A percentile compares a stretch with the other conserved stretches of the same genome.
These are phyloP conservation scores for Colostygia pectinataria DNA, from an alignment of 2,888 invertebrate genomes.

Conservation along the genomic window DNA sequence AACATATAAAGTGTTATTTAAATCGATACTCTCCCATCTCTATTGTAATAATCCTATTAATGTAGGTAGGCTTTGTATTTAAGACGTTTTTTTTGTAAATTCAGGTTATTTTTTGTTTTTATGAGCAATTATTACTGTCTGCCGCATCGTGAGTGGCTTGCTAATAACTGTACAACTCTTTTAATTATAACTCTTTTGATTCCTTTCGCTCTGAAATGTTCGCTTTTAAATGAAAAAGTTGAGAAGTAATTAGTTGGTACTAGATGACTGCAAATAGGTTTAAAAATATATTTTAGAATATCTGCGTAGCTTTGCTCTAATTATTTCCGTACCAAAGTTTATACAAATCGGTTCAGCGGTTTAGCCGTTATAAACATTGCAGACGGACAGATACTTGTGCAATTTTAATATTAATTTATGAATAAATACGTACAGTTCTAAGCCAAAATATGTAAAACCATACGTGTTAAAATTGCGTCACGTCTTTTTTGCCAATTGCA, in stretches of 20 bases:
- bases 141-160: slow-evolving; percentile 22
- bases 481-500: too few species aligned
- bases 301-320: too few species aligned
- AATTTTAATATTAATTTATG: too few species aligned
- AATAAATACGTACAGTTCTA: too few species aligned
- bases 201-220: slow-evolving; percentile 5
- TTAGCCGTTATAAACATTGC: too few species aligned
- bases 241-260: not conserved
- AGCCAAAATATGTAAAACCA: too few species aligned
- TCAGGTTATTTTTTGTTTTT: slow-evolving; percentile 12
- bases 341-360: too few species aligned
- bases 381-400: too few species aligned
- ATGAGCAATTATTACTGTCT: slow-evolving; percentile 26
- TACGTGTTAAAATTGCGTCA: too few species aligned
- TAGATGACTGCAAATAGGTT: not conserved
- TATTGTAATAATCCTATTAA: slow-evolving; percentile 40
- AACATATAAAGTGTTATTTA: not conserved
- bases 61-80: slow-evolving; percentile 39
- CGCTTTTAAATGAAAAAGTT: slow-evolving; percentile 1
- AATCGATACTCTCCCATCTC: slow-evolving; percentile 29
- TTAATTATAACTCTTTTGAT: slow-evolving; percentile 13
- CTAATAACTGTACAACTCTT: slow-evolving; percentile 9
- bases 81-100: slow-evolving; percentile 34
- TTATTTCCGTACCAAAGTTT: too few species aligned
- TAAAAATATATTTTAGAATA: not conserved